Percentiles rank a stretch among this genome's conserved stretches.
Conservation (phyloP, 2,797 vertebrate genomes). For the Bovichtus variegatus region DNA sequence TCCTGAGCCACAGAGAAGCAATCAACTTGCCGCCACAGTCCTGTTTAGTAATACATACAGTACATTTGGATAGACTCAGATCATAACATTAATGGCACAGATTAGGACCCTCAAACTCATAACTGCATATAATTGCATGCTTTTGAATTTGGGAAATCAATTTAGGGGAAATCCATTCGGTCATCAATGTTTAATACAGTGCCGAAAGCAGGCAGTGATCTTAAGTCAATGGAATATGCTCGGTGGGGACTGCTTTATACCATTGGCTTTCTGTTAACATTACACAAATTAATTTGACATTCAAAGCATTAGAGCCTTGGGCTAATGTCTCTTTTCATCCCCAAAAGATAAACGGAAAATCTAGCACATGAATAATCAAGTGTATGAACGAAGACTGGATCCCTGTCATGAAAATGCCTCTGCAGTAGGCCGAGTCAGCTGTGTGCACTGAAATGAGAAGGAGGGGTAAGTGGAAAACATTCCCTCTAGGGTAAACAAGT, state of each 20-base stretch:
- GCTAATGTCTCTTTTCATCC: slow-evolving; percentile 40
- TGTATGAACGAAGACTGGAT: slow-evolving; percentile 9
- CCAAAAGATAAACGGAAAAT: slow-evolving; percentile 47
- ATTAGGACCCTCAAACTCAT: no score
- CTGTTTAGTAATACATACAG: no score
- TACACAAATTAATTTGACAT: slow-evolving; percentile 37
- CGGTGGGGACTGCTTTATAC: slow-evolving; percentile 18
- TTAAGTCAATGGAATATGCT: slow-evolving; percentile 35
- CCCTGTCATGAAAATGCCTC: slow-evolving; percentile 2
- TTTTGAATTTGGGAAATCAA: slow-evolving; percentile 19
- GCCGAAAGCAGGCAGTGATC: slow-evolving; percentile 33
- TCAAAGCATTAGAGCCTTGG: slow-evolving; percentile 24
- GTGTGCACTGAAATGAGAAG: slow-evolving; percentile 3
- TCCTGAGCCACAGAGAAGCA: no score
- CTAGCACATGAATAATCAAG: slow-evolving; percentile 38
- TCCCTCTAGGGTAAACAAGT: slow-evolving; percentile 38
- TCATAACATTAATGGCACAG: no score
- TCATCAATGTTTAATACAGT: slow-evolving; percentile 8
- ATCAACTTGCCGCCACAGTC: no score
- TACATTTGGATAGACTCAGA: no score
- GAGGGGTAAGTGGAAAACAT: background rate
- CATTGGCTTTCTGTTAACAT: slow-evolving; percentile 41
- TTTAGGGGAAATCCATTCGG: slow-evolving; percentile 23
- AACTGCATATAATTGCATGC: background rate
- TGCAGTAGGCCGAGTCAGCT: slow-evolving; percentile 4